Conservation (phyloP, 2,888 invertebrate species). For the Apodemia mormo region DNA sequence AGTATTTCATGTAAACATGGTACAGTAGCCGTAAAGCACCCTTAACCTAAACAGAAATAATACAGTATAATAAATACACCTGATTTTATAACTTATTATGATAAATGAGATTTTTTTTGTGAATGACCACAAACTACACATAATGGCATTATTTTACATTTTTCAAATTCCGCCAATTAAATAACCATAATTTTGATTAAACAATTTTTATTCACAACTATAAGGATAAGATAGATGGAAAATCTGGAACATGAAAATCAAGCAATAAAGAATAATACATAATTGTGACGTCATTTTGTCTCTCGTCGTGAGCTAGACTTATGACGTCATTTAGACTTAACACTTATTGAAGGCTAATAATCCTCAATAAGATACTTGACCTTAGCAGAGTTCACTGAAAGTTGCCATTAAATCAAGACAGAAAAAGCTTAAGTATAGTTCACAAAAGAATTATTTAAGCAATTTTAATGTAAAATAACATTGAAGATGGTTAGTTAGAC, state of each 20-base stretch:
- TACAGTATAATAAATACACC: slow-evolving; percentile 38
- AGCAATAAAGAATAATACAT: neutral
- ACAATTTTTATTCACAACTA: slow-evolving; percentile 6
- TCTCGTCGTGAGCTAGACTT: neutral
- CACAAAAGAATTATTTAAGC: neutral
- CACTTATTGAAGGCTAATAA: neutral
- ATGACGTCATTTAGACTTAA: neutral
- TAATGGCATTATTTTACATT: slow-evolving; percentile 10
- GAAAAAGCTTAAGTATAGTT: too few species aligned
- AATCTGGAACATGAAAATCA: neutral
- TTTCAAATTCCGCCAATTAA: slow-evolving; percentile 7
- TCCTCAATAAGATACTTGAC: too few species aligned
- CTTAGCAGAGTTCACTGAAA: too few species aligned
- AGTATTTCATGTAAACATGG: neutral
- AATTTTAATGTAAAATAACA: neutral
- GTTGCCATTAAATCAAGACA: too few species aligned
- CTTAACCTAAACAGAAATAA: slow-evolving; percentile 27
- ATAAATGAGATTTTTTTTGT: slow-evolving; percentile 15
- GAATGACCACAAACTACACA: slow-evolving; percentile 16
- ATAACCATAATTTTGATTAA: slow-evolving; percentile 13
- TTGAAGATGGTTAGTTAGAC: too few species aligned
- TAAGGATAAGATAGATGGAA: neutral
- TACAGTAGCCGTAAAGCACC: slow-evolving; percentile 21
- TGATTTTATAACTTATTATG: slow-evolving; percentile 23
- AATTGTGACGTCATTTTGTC: neutral